These are phyloP conservation scores for Heliconius congener DNA, from an alignment of 1,140 invertebrate species.

Conservation along the genomic window DNA sequence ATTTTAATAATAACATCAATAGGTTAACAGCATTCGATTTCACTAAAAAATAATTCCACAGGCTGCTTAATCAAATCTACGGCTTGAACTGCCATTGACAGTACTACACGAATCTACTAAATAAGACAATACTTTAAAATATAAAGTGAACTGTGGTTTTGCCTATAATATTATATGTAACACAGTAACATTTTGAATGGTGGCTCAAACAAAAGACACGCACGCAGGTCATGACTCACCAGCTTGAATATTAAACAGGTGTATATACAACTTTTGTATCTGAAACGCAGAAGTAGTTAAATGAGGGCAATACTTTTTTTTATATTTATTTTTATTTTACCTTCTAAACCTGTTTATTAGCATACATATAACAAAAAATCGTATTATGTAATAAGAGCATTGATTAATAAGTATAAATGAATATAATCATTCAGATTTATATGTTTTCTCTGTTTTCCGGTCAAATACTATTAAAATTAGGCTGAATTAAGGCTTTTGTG, in stretches of 20 bases:
- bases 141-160: neutral
- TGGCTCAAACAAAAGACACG: constrained; percentile 23
- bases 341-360: neutral
- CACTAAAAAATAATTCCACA: neutral
- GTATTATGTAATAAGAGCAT: neutral
- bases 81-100: neutral
- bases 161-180: neutral
- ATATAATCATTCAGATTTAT: neutral
- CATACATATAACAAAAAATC: neutral
- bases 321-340: neutral
- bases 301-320: neutral
- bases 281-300: neutral
- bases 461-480: no score
- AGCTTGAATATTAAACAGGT: constrained; percentile 55
- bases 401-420: neutral
- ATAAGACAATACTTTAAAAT: constrained; percentile 1
- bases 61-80: constrained; percentile 5
- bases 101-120: neutral
- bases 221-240: constrained; percentile 43
- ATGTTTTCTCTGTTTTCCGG: neutral
- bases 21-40: no score
- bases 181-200: neutral
- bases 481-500: no score
- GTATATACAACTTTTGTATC: constrained; percentile 44
- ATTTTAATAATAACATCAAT: no score